phyloP scores from a whole-genome alignment of 2,888 invertebrate species.

The Phoenoteleia sp. region DNA sequence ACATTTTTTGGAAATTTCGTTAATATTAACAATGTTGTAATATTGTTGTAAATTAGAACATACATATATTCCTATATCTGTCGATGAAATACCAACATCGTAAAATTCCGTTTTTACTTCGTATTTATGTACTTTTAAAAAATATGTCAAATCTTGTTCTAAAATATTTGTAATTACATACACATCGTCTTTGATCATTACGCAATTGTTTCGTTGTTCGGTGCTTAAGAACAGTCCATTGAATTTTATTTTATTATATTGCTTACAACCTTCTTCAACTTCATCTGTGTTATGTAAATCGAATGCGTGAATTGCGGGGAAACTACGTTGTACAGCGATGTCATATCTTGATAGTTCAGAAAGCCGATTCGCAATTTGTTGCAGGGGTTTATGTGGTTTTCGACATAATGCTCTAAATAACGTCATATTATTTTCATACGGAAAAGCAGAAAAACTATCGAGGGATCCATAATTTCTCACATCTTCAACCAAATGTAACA shows the following conservation, averaged over 20 bases:
- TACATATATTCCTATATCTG: slow-evolving; percentile 24
- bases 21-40: too few relatives aligned
- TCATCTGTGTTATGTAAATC: background rate
- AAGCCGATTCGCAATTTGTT: slow-evolving; percentile 47
- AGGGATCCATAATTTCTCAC: background rate
- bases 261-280: background rate
- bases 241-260: background rate
- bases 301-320: background rate
- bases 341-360: slow-evolving; percentile 1
- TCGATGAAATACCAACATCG: slow-evolving; percentile 28
- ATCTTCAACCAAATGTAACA: background rate
- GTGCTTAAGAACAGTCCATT: background rate
- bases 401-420: slow-evolving; percentile 17
- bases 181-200: slow-evolving; percentile 8
- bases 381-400: slow-evolving; percentile 34
- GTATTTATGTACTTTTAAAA: slow-evolving; percentile 9
- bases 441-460: background rate
- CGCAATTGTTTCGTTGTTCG: slow-evolving; percentile 6
- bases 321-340: too few relatives aligned
- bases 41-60: slow-evolving; percentile 6
- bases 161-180: slow-evolving; percentile 23
- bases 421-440: slow-evolving; percentile 26
- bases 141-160: background rate
- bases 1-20: too few relatives aligned
- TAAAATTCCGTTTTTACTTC: slow-evolving; percentile 15